A percentile compares a stretch with the other conserved stretches of the same genome.
Conservation (phyloP, 2,888 invertebrate genomes). For the Barypeithes pellucidus region DNA sequence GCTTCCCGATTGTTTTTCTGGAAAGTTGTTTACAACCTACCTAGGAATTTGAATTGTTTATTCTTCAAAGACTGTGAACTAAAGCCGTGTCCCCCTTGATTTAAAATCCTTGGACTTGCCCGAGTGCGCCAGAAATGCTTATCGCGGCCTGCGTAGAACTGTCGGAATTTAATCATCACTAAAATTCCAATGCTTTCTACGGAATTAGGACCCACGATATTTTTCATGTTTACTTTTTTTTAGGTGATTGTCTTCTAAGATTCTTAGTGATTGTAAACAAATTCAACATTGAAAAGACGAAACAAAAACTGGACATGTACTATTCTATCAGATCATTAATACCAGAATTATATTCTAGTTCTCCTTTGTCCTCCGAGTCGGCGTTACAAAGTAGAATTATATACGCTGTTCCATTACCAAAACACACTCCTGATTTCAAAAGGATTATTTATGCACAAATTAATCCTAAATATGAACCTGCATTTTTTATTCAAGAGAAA, state of each 20-base stretch:
- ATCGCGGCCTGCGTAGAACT: too few species aligned
- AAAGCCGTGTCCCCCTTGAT: too few species aligned
- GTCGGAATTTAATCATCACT: too few species aligned
- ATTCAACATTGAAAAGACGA: constrained; percentile 53
- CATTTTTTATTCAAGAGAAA: constrained; percentile 19
- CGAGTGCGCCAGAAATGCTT: too few species aligned
- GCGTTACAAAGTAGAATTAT: constrained; percentile 20
- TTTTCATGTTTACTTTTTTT: too few species aligned
- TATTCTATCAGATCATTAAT: constrained; percentile 46
- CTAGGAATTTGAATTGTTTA: too few species aligned
- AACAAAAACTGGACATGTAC: constrained; percentile 54
- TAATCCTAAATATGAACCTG: constrained; percentile 24
- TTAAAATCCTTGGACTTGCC: too few species aligned
- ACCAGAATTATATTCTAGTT: constrained; percentile 42
- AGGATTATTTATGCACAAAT: constrained; percentile 31
- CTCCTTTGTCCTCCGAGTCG: constrained; percentile 22
- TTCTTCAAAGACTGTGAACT: too few species aligned
- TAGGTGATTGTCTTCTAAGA: not conserved
- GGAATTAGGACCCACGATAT: too few species aligned
- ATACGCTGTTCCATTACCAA: constrained; percentile 45
- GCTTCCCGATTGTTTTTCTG: too few species aligned
- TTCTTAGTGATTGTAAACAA: constrained; percentile 26
- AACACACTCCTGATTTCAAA: constrained; percentile 30
- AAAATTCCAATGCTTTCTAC: too few species aligned
- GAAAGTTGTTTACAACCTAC: too few species aligned